Base-by-base conservation (phyloP, 2,888 invertebrate species). In the Arrhopalites spinosus region DNA sequence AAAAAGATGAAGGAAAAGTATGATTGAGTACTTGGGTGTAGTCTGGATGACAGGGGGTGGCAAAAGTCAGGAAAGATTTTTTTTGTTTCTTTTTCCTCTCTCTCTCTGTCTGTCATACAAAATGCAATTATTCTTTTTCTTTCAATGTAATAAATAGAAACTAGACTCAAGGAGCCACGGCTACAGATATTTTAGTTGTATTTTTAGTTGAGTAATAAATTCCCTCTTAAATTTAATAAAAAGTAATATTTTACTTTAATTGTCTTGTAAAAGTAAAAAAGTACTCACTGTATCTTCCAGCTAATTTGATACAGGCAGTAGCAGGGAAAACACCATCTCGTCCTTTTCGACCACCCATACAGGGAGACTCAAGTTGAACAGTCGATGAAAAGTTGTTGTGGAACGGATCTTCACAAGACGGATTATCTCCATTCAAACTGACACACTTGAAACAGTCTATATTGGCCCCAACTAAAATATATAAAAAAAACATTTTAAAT, bases 361-460 rank as follows among this genome's bases (percentile, higher is more conserved):
- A 98, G 1, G 96, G 95, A 1, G 93, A 90, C 86, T 96, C 93
- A 83, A 94, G 88, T 11, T 36, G 36, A 86, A 95, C 91, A 81
- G 91, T 90, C 75, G 91, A 87, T 1, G 94, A 93, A 84, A 91
- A 93, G 86, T 95, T 95, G 86, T 96, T 95, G 86, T 96, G 95
- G 87, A 95, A 96, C 0, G 96, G 95, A 86, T 98, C 98, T 85
- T 98, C 98, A 82, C 88, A 88, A 15, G 85, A 84, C 27, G 86
- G 86, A 81, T 88, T 87, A 77, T 85, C 84, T 53, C 87, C 86
- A 83, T 88, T 87, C 78, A 87, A 84, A 11, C 88, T 89, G 67
- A 95, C 93, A 86, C 98, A 98, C 86, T 96, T 96, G 89, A 97
- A 98, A 86, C 98, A 98, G 86, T 97, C 98, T 84, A 98, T 96